These are phyloP conservation scores for Danio tinwini DNA, from an alignment of 2,797 vertebrate genomes.

Conservation along the genomic window DNA sequence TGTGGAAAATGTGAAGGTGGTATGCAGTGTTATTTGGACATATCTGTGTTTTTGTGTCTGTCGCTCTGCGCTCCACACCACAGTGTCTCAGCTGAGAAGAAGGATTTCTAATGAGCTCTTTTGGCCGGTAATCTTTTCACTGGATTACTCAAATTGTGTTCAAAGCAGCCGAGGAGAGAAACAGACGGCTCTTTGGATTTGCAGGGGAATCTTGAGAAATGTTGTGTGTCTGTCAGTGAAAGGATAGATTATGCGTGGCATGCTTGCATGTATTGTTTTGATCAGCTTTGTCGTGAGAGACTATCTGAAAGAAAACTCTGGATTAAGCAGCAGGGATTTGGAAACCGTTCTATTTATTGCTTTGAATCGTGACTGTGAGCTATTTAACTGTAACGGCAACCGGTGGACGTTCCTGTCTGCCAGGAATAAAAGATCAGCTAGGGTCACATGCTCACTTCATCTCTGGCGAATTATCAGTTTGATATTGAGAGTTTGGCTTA, in stretches of 20 bases:
- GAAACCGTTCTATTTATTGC: slow-evolving; percentile 29
- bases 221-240: slow-evolving; percentile 15
- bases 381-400: slow-evolving; percentile 8
- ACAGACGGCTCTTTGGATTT: slow-evolving; percentile 22
- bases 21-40: slow-evolving; percentile 9
- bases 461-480: background rate
- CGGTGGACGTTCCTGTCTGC: background rate
- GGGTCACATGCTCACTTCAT: background rate
- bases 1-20: background rate
- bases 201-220: slow-evolving; percentile 28
- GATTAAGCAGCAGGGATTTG: slow-evolving; percentile 35
- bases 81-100: slow-evolving; percentile 25
- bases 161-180: slow-evolving; percentile 36
- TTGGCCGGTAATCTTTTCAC: slow-evolving; percentile 58
- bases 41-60: slow-evolving; percentile 8
- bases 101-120: slow-evolving; percentile 56
- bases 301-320: slow-evolving; percentile 22
- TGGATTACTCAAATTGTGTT: slow-evolving; percentile 55
- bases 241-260: slow-evolving; percentile 9
- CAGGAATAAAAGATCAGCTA: background rate
- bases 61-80: background rate
- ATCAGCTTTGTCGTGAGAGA: slow-evolving; percentile 15
- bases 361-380: slow-evolving; percentile 29
- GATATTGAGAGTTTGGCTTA: background rate
- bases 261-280: slow-evolving; percentile 19